Conservation (phyloP, 2,113 vertebrate species). For the Pseudonaja textilis region DNA sequence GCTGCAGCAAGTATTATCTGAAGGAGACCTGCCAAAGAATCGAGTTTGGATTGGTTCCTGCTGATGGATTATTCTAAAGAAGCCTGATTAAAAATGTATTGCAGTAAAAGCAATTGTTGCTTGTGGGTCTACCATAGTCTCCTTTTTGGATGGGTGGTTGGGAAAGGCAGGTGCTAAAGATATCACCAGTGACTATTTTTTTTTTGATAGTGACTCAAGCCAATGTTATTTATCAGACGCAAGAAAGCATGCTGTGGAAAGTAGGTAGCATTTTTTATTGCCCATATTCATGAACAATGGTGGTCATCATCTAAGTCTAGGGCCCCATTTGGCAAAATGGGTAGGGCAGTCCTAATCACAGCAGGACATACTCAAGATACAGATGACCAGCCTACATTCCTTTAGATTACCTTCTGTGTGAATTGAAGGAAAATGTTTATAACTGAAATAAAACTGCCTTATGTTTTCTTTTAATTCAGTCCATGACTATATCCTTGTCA, state of each 20-base stretch:
- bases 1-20: not conserved
- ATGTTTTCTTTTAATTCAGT: not conserved
- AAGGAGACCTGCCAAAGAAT: not conserved
- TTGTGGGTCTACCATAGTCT: not conserved
- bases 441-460: not conserved
- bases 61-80: not conserved
- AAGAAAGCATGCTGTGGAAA: not conserved
- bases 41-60: not conserved
- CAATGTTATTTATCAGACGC: not conserved
- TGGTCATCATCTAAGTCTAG: not conserved
- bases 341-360: not conserved
- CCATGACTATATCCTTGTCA: not conserved
- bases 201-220: not conserved
- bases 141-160: not conserved
- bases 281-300: not conserved
- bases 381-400: not conserved
- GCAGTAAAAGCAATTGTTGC: not conserved
- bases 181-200: not conserved
- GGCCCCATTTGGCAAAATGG: not conserved
- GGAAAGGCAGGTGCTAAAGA: too few relatives aligned
- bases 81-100: slow-evolving; percentile 14
- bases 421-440: not conserved
- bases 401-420: not conserved
- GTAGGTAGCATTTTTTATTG: not conserved
- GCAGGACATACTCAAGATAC: not conserved